Percentiles rank a stretch among this genome's conserved stretches.
phyloP scores from a whole-genome alignment of 1,140 invertebrate genomes.

The Heliconius eleuchia region DNA sequence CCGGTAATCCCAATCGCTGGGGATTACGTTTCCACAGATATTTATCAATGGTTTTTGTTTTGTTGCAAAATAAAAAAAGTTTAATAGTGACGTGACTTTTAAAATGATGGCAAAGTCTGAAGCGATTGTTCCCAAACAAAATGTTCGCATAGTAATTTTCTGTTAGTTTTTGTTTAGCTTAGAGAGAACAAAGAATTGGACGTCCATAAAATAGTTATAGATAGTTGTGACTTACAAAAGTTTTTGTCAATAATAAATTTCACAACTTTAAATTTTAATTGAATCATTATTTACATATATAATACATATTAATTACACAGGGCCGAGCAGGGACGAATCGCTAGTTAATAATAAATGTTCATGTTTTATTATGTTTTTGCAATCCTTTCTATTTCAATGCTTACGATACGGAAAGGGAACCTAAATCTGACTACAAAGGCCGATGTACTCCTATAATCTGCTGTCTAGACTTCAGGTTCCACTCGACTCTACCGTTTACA shows the following conservation, averaged over 20 bases:
- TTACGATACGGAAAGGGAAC: conserved; percentile 28
- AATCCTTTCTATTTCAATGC: conserved; percentile 33
- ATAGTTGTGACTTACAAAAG: background rate
- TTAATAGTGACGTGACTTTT: conserved; percentile 8
- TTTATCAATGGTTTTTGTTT: conserved; percentile 52
- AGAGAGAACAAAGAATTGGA: background rate
- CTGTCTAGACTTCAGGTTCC: conserved; percentile 37
- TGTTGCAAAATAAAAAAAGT: conserved; percentile 31
- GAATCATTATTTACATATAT: too few species aligned
- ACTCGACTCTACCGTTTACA: conserved; percentile 36
- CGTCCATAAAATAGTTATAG: background rate
- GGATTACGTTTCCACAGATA: conserved; percentile 65
- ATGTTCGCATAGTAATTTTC: conserved; percentile 5
- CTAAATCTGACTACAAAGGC: conserved; percentile 36
- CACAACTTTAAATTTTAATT: too few species aligned
- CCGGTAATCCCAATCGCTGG: conserved; percentile 66
- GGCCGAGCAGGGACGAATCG: background rate
- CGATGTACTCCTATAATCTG: conserved; percentile 39
- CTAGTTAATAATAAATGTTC: background rate
- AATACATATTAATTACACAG: too few species aligned
- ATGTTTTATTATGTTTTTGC: conserved; percentile 3
- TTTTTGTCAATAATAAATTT: background rate
- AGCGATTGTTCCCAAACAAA: background rate
- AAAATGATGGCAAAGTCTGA: conserved; percentile 11
- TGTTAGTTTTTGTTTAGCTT: conserved; percentile 3